These are phyloP conservation scores for Lethenteron reissneri DNA, from an alignment of 2,113 vertebrate species.

Conservation along the genomic window DNA sequence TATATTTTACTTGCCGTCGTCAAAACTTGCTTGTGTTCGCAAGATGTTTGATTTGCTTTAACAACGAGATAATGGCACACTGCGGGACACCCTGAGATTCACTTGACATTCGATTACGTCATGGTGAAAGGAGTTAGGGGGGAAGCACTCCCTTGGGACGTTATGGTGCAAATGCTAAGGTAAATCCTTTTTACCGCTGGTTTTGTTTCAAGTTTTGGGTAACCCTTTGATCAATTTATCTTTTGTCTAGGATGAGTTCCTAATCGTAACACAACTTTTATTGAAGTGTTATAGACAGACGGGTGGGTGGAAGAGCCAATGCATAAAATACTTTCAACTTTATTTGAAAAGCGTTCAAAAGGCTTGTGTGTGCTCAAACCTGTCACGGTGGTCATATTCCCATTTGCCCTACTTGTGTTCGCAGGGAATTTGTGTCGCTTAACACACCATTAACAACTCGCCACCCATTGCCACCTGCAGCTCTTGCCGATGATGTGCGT, in stretches of 20 bases:
- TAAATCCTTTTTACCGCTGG: background rate
- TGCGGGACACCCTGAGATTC: too few species aligned
- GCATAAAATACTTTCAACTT: background rate
- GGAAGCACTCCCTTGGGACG: too few species aligned
- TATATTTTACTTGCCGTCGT: too few species aligned
- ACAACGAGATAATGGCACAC: too few species aligned
- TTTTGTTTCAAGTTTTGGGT: background rate
- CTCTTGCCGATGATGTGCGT: background rate
- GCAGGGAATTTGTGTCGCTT: background rate
- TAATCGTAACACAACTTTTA: background rate
- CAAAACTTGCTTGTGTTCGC: too few species aligned
- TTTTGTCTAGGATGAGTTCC: background rate
- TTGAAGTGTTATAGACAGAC: background rate
- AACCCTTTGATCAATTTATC: background rate
- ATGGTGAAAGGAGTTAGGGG: too few species aligned
- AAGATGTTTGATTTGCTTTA: too few species aligned
- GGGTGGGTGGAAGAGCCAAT: background rate
- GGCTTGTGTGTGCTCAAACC: background rate
- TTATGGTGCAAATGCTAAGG: too few species aligned
- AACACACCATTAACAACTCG: background rate
- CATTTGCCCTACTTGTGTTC: background rate
- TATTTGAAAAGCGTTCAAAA: background rate
- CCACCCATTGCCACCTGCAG: background rate
- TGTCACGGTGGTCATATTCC: background rate
- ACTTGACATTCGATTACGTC: too few species aligned